These are phyloP conservation scores for Drosophila setosimentum DNA, from an alignment of 2,888 invertebrate genomes.

Conservation along the genomic window DNA sequence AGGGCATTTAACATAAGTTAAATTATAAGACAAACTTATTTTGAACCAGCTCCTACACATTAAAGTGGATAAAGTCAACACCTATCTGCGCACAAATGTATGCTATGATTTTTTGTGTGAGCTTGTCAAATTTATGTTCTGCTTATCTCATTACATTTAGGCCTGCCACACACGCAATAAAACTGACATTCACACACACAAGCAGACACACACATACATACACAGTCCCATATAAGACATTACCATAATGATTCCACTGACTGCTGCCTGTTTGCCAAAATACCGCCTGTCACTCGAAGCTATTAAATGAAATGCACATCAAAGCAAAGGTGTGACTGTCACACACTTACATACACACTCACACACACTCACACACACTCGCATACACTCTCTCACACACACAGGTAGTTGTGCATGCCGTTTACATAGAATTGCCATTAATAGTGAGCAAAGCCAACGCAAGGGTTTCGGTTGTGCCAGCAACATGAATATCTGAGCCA, in stretches of 20 bases:
- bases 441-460: slow-evolving; percentile 24
- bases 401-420: slow-evolving; percentile 17
- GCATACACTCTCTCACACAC: neutral
- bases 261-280: slow-evolving; percentile 17
- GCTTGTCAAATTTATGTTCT: slow-evolving; percentile 3
- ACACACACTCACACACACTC: neutral
- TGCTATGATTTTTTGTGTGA: slow-evolving; percentile 37
- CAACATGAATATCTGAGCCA: slow-evolving; percentile 47
- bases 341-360: neutral
- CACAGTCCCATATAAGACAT: slow-evolving; percentile 21
- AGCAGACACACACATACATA: neutral
- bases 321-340: slow-evolving; percentile 47
- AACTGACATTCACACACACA: neutral
- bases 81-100: slow-evolving; percentile 36
- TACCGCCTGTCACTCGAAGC: slow-evolving; percentile 37
- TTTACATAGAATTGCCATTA: slow-evolving; percentile 66
- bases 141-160: slow-evolving; percentile 13
- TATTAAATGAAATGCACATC: slow-evolving; percentile 56
- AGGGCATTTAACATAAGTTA: neutral
- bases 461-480: slow-evolving; percentile 42
- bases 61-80: slow-evolving; percentile 6
- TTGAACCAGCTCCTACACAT: neutral
- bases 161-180: neutral
- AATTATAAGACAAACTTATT: neutral
- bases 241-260: slow-evolving; percentile 58